Evolutionary conservation across 2,113 vertebrate species (phyloP), one percentile per base, ranked within the genome.

Genomic region (Verasper variegatus): DNA sequence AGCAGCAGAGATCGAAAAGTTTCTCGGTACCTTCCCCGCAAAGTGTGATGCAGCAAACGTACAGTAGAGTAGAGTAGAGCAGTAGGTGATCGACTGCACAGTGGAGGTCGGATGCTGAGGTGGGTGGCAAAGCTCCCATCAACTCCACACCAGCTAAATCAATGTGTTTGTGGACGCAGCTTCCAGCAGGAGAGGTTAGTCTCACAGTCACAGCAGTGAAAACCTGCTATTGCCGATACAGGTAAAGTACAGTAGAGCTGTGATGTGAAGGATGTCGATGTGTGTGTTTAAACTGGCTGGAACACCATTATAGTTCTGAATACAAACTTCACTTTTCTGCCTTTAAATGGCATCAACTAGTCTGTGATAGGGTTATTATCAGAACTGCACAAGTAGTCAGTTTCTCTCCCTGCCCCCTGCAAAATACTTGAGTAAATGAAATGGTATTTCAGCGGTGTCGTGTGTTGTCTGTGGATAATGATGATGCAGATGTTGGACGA

Each of bases 111-210:
- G 85, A 68, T 52, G 71, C 68, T 62, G 26, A 71, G 68, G 61
- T 47, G 27, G 58, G 54, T 8, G 20, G 70, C 59, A 82, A 42
- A 77, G 58, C 54, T 59, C 59, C 61, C 64, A 52, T 69, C 54
- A 74, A 63, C 74, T 71, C 56, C 42, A 71, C 37, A 71, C 37
- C 67, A 55, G 69, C 42, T 87, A 66, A 86, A 82, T 90, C 59
- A 61, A 64, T 72, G 68, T 64, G 71, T 81, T 76, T 74, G 47
- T 80, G 68, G 65, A 31, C 31, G 31, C 31, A 31, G 31, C 31
- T 59, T 69, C 63, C 79, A 81, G 75, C 75, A 42, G 68, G 23
- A 27, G 74, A 71, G 14, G 70, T 74, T 68, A 75, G 63, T 78
- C 49, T 31, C 20, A 62, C 66, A 62, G 17, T 61, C 27, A 60